phyloP scores from a whole-genome alignment of 1,140 invertebrate species.

The Nephotettix cincticeps region DNA sequence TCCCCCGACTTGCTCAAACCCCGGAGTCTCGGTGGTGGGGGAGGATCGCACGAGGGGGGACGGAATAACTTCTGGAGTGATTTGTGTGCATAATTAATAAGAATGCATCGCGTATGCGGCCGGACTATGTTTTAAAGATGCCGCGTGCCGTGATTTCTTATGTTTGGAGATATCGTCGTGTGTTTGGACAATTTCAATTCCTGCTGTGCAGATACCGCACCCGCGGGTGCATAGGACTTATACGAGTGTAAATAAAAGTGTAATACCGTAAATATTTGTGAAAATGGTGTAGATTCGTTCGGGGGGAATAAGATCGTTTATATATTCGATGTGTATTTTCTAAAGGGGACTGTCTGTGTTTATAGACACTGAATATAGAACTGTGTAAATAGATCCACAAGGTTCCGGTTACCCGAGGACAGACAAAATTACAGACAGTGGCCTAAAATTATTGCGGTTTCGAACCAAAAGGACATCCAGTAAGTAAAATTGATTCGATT shows the following conservation, averaged over 20 bases:
- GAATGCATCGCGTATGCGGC: constrained; percentile 17
- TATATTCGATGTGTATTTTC: constrained; percentile 39
- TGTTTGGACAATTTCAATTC: constrained; percentile 29
- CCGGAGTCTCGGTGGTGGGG: not conserved
- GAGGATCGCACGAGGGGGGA: not conserved
- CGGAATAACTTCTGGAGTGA: constrained; percentile 6
- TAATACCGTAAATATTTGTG: constrained; percentile 32
- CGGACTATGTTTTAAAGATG: constrained; percentile 8
- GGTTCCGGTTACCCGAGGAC: not conserved
- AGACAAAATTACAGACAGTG: not conserved
- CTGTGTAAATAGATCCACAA: constrained; percentile 29
- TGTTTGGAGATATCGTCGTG: constrained; percentile 23
- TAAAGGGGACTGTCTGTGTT: constrained; percentile 36
- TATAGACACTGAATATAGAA: constrained; percentile 13
- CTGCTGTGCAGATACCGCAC: constrained; percentile 7
- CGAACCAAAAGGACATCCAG: too few relatives aligned
- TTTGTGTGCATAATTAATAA: constrained; percentile 24
- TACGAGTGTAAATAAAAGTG: constrained; percentile 30
- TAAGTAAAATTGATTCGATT: too few relatives aligned
- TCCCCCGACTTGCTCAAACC: too few relatives aligned
- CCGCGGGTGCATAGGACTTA: constrained; percentile 15
- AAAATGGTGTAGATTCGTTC: constrained; percentile 27
- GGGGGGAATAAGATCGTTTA: constrained; percentile 31
- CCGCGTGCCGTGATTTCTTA: not conserved
- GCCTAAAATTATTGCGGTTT: not conserved